Conservation (phyloP, 2,113 vertebrate genomes). For the Corvus hawaiiensis region DNA sequence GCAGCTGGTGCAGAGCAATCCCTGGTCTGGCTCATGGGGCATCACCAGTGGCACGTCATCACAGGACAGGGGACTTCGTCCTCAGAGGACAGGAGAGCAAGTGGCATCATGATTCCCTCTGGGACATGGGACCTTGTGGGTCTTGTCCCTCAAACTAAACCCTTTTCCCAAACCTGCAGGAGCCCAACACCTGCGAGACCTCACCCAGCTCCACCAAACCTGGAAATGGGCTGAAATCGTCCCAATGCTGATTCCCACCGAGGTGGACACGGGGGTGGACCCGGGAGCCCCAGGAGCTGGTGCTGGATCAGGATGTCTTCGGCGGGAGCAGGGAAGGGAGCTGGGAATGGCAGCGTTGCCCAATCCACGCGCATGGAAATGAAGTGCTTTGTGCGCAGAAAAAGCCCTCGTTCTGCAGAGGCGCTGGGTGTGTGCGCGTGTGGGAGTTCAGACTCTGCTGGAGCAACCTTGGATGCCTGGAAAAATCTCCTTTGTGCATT, state of each 20-base stretch:
- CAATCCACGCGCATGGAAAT: not conserved
- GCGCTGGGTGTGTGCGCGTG: constrained; percentile 27
- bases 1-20: not conserved
- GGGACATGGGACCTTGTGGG: not conserved
- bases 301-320: rapidly evolving
- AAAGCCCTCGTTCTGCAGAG: not conserved
- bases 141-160: not conserved
- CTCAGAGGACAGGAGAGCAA: rapidly evolving
- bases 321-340: not conserved
- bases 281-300: rapidly evolving
- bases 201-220: not conserved
- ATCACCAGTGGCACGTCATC: rapidly evolving
- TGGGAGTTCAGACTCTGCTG: constrained; percentile 37
- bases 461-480: constrained; percentile 32
- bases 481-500: constrained; percentile 46
- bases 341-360: not conserved
- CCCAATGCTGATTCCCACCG: rapidly evolving
- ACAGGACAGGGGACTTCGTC: rapidly evolving
- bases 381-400: constrained; percentile 18
- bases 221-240: rapidly evolving
- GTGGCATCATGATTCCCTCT: rapidly evolving
- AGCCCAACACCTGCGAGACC: not conserved
- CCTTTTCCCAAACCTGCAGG: not conserved
- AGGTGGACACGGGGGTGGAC: rapidly evolving
- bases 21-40: not conserved